Base-by-base conservation (phyloP, 2,888 invertebrate species). In the Macropis europaea region DNA sequence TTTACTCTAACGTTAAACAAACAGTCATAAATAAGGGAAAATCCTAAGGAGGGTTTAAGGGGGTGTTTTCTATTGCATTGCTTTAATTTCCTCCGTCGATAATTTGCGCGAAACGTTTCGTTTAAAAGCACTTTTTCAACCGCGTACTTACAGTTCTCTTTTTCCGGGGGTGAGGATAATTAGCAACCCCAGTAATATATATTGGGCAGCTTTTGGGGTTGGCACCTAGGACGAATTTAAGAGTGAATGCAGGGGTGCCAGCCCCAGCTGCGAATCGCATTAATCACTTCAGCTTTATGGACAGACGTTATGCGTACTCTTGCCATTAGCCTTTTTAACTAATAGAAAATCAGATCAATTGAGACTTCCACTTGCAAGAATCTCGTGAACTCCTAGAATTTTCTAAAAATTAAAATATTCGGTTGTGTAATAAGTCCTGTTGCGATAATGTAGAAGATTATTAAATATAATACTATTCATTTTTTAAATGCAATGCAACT, bases 201-300 rank as follows among this genome's bases (percentile, higher is more conserved):
- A 81, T 77, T 40, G 75, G 66, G 75, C 66, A 72, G 84, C 78
- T 83, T 83, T 84, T 82, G 85, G 83, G 81, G 80, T 72, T 85
- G 85, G 83, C 84, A 84, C 77, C 81, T 85, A 76, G 64, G 66
- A 74, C 71, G 77, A 81, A 79, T 81, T 80, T 82, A 74, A 81
- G 74, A 74, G 76, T 50, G 70, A 73, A 56, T 52, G 45, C 54
- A 70, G 70, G 79, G 81, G 77, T 72, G 77, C 84, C 88, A 86
- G 57, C 81, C 84, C 86, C 90, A 89, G 89, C 87, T 89, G 88
- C 76, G 87, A 87, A 87, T 85, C 85, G 70, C 88, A 89, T 89
- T 89, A 89, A 89, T 89, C 89, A 89, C 83, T 78, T 69, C 45
- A 69, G 66, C 69, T 81, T 77, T 81, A 72, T 74, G 57, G 50